phyloP scores from a whole-genome alignment of 2,797 vertebrate species.

The Knipowitschia caucasica region DNA sequence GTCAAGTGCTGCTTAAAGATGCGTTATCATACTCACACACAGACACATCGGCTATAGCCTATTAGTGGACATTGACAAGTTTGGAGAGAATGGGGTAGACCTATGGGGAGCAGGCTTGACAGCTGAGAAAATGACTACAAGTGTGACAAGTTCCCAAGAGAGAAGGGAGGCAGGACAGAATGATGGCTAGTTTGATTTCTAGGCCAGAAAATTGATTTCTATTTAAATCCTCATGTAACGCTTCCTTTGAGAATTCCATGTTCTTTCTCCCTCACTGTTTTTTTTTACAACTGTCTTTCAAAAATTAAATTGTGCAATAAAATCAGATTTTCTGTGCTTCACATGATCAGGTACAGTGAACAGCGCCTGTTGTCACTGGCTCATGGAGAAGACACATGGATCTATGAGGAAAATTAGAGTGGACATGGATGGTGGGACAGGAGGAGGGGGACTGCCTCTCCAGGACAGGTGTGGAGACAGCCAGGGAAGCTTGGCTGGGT shows the following conservation, averaged over 20 bases:
- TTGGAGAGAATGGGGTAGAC: slow-evolving; percentile 18
- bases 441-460: too few relatives aligned
- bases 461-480: too few relatives aligned
- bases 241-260: slow-evolving; percentile 57
- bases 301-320: slow-evolving; percentile 13
- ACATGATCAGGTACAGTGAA: too few relatives aligned
- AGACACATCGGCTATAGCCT: slow-evolving; percentile 12
- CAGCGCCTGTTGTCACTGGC: too few relatives aligned
- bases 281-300: slow-evolving; percentile 52
- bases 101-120: slow-evolving; percentile 61
- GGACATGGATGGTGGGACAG: too few relatives aligned
- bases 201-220: slow-evolving; percentile 68
- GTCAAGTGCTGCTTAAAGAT: slow-evolving; percentile 8
- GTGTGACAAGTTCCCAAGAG: slow-evolving; percentile 70
- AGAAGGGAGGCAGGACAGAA: slow-evolving; percentile 57
- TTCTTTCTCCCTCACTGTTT: too few relatives aligned
- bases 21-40: neutral
- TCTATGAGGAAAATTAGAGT: too few relatives aligned
- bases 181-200: slow-evolving; percentile 69
- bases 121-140: slow-evolving; percentile 78
- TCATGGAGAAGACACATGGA: too few relatives aligned
- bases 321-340: too few relatives aligned
- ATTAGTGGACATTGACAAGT: slow-evolving; percentile 49
- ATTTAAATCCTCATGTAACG: slow-evolving; percentile 66
- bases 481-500: too few relatives aligned